Conservation (phyloP, 2,113 vertebrate genomes). For the Amphilophus citrinellus region DNA sequence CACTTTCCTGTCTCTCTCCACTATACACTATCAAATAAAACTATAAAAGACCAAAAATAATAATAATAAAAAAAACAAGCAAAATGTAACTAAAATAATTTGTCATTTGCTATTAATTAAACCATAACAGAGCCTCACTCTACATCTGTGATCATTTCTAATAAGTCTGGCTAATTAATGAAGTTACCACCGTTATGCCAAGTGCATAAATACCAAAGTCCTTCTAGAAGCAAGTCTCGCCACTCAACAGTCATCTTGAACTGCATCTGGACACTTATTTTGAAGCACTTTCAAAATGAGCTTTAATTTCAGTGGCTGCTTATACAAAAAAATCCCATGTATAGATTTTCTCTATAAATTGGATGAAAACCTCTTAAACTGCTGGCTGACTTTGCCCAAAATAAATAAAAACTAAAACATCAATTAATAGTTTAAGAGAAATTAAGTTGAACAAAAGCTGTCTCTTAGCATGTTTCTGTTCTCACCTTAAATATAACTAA, state of each 20-base stretch:
- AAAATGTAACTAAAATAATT: too few relatives aligned
- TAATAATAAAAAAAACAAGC: too few relatives aligned
- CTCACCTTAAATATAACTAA: conserved; percentile 30
- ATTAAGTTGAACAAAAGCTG: not conserved
- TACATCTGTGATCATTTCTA: not conserved
- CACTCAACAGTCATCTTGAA: not conserved
- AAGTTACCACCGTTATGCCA: not conserved
- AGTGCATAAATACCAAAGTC: not conserved
- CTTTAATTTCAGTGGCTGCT: not conserved
- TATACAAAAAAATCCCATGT: not conserved
- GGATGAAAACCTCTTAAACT: not conserved
- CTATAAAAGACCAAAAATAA: too few relatives aligned
- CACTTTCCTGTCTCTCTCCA: too few relatives aligned
- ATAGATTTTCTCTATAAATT: not conserved
- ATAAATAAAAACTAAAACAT: not conserved
- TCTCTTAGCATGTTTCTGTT: conserved; percentile 4
- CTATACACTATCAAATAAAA: too few relatives aligned
- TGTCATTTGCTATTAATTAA: accelerated
- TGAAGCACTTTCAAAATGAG: too few relatives aligned
- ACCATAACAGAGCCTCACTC: not conserved
- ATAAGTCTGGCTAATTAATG: not conserved
- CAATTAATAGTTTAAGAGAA: not conserved
- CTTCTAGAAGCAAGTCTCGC: not conserved
- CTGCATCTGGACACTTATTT: too few relatives aligned
- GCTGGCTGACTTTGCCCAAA: not conserved